phyloP scores from a whole-genome alignment of 2,888 invertebrate genomes.

The Stramonita haemastoma region DNA sequence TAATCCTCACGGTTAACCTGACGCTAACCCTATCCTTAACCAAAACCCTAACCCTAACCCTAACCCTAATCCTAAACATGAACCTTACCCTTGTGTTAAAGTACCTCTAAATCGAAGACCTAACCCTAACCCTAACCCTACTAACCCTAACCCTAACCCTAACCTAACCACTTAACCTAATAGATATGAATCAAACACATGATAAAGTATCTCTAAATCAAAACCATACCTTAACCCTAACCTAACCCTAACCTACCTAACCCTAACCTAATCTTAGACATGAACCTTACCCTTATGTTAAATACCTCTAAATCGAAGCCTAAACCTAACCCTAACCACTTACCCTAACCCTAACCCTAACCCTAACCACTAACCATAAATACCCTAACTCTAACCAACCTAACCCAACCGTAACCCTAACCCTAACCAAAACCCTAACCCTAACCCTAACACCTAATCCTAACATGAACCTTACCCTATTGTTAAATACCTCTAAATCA shows the following conservation, averaged over 20 bases:
- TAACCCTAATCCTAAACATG: too few species aligned
- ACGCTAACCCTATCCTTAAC: too few species aligned
- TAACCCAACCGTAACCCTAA: too few species aligned
- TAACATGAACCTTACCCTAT: background rate
- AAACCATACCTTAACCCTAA: constrained; percentile 56
- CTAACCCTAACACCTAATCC: background rate
- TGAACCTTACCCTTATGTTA: background rate
- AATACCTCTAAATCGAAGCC: background rate
- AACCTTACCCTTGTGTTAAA: too few species aligned
- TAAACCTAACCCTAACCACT: background rate
- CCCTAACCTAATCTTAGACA: background rate
- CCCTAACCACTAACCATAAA: background rate
- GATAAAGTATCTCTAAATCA: too few species aligned
- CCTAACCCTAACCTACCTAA: constrained; percentile 52
- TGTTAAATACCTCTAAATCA: background rate
- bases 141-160: constrained; percentile 52
- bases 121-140: constrained; percentile 13
- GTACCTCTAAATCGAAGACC: too few species aligned
- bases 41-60: constrained; percentile 44
- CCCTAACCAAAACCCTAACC: too few species aligned
- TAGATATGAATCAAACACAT: too few species aligned
- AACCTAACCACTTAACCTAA: constrained; percentile 42
- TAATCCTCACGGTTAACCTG: too few species aligned
- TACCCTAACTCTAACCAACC: too few species aligned
- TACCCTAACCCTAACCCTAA: background rate